phyloP scores from a whole-genome alignment of 2,888 invertebrate genomes.

The Drosophila aldrichi region DNA sequence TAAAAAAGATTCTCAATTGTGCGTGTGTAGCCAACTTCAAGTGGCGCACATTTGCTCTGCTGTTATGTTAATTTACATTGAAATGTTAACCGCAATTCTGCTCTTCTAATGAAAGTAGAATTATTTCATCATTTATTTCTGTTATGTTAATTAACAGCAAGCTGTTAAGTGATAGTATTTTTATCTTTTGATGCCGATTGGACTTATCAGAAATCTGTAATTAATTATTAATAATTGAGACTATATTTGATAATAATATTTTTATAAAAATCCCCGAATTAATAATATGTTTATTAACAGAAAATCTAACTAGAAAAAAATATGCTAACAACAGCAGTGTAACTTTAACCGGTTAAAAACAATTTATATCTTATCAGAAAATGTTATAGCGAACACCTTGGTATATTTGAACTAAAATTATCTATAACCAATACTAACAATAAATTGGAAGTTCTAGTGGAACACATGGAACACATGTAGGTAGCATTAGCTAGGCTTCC shows the following conservation, averaged over 20 bases:
- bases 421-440: slow-evolving; percentile 25
- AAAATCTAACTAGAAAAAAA: neutral
- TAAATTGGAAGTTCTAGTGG: slow-evolving; percentile 22
- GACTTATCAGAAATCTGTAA: neutral
- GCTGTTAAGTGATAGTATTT: neutral
- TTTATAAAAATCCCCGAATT: neutral
- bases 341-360: neutral
- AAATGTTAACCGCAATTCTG: neutral
- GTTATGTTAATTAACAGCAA: neutral
- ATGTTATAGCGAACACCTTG: slow-evolving; percentile 4
- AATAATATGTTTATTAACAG: neutral
- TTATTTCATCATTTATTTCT: neutral
- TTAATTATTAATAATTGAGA: neutral
- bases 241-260: neutral
- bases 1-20: neutral
- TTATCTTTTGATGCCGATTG: too few relatives aligned
- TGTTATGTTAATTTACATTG: neutral
- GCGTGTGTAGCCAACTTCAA: slow-evolving; percentile 16
- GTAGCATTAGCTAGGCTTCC: neutral
- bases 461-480: neutral
- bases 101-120: neutral
- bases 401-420: slow-evolving; percentile 33
- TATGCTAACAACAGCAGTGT: neutral
- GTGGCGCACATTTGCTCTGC: neutral
- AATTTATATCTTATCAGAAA: neutral